Evolutionary conservation across 2,888 invertebrate species (phyloP).

Genomic region (Opisthograptis luteolata): DNA sequence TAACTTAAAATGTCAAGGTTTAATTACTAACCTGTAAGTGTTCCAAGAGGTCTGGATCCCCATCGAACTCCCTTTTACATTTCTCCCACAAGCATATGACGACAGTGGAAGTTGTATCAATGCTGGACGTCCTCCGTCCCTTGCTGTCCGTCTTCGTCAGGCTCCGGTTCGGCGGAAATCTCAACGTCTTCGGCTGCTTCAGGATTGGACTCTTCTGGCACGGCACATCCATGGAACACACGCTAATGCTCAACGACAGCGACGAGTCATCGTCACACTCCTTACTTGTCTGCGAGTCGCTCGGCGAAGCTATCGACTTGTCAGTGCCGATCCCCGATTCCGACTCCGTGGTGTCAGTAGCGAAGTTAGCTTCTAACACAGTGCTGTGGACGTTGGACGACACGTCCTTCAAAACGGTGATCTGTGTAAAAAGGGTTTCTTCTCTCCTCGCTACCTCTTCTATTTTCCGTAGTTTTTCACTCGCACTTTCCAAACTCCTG

Average conservation of each 20-base stretch:
- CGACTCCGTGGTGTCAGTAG: slow-evolving; percentile 71
- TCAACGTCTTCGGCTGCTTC: slow-evolving; percentile 91
- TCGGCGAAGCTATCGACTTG: slow-evolving; percentile 78
- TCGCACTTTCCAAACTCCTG: slow-evolving; percentile 12
- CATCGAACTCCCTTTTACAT: slow-evolving; percentile 91
- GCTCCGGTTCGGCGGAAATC: slow-evolving; percentile 89
- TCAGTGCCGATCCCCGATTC: slow-evolving; percentile 80
- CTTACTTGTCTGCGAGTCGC: slow-evolving; percentile 76
- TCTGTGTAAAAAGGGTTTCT: slow-evolving; percentile 76
- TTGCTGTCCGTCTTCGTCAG: slow-evolving; percentile 60
- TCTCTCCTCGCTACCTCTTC: slow-evolving; percentile 72
- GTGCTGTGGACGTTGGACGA: slow-evolving; percentile 74
- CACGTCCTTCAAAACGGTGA: slow-evolving; percentile 77
- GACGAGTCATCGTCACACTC: slow-evolving; percentile 80
- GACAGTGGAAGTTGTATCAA: slow-evolving; percentile 77
- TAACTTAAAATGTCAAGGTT: neutral
- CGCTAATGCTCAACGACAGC: slow-evolving; percentile 72
- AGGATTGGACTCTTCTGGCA: slow-evolving; percentile 89
- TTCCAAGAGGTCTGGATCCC: slow-evolving; percentile 92
- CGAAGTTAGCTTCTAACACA: slow-evolving; percentile 76
- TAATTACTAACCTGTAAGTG: slow-evolving; percentile 89
- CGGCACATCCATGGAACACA: slow-evolving; percentile 68
- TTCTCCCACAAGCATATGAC: slow-evolving; percentile 92
- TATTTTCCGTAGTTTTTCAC: slow-evolving; percentile 59
- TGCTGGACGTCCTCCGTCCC: slow-evolving; percentile 65